Conservation (phyloP, 2,888 invertebrate species). For the Xanthorhoe spadicearia region DNA sequence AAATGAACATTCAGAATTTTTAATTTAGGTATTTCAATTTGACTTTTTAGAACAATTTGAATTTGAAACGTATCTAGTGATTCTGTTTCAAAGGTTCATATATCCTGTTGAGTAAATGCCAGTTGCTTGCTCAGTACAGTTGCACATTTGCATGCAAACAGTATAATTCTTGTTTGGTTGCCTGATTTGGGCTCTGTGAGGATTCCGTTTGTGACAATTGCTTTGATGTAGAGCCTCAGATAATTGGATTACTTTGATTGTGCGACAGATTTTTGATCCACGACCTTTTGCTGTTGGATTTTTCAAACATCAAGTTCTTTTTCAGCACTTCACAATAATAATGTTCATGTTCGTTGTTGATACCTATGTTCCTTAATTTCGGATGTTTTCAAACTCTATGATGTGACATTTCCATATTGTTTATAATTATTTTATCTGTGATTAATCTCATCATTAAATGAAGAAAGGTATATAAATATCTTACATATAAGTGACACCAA, state of each 20-base stretch:
- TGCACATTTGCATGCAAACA: constrained; percentile 23
- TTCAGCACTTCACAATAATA: not conserved
- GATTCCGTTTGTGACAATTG: constrained; percentile 27
- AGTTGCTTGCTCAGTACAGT: constrained; percentile 1
- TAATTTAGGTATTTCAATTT: too few relatives aligned
- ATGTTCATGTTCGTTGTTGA: too few relatives aligned
- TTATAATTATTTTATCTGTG: too few relatives aligned
- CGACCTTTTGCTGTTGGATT: constrained; percentile 11
- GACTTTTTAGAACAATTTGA: too few relatives aligned
- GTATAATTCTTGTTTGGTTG: constrained; percentile 27
- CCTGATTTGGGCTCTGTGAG: constrained; percentile 25
- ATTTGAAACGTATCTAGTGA: too few relatives aligned
- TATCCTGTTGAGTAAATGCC: not conserved
- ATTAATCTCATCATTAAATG: too few relatives aligned
- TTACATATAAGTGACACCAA: too few relatives aligned
- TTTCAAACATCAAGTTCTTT: not conserved
- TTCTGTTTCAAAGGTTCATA: not conserved
- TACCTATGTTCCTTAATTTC: too few relatives aligned
- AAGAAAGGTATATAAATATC: too few relatives aligned
- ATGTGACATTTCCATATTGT: too few relatives aligned
- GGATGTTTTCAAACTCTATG: too few relatives aligned
- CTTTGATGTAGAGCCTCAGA: constrained; percentile 24
- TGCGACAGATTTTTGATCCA: constrained; percentile 20
- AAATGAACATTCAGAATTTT: too few relatives aligned
- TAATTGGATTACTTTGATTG: constrained; percentile 31